A percentile compares a stretch with the other conserved stretches of the same genome.
Conservation (phyloP, 1,140 invertebrate species). For the Zaprionus kolodkinae region DNA sequence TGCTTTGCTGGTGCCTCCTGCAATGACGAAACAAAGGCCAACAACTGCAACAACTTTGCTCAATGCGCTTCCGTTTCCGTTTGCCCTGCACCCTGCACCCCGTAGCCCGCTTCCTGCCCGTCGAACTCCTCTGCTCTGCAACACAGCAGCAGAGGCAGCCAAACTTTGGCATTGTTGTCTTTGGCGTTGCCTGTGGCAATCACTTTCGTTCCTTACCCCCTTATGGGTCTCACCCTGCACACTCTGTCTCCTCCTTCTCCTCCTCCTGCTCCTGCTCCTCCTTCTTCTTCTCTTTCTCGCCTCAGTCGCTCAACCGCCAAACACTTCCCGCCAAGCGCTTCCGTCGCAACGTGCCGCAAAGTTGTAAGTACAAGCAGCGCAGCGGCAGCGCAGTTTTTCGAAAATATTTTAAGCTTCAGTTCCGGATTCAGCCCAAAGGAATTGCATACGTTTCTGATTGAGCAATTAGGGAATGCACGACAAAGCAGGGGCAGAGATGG, state of each 20-base stretch:
- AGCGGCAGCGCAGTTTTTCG: conserved; percentile 58
- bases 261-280: neutral
- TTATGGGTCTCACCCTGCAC: neutral
- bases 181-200: conserved; percentile 76
- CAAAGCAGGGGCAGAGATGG: neutral
- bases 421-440: conserved; percentile 67
- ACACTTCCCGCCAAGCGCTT: conserved; percentile 64
- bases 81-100: conserved; percentile 11
- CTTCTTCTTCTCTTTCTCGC: conserved; percentile 6
- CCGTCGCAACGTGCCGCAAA: conserved; percentile 44
- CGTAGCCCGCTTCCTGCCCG: neutral
- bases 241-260: neutral
- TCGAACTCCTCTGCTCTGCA: neutral
- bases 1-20: conserved; percentile 63
- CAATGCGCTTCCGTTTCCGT: conserved; percentile 81
- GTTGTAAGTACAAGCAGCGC: conserved; percentile 46
- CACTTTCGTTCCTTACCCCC: conserved; percentile 61
- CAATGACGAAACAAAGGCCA: conserved; percentile 74
- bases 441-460: conserved; percentile 80
- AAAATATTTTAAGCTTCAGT: conserved; percentile 65
- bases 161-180: conserved; percentile 80
- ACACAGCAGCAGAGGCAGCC: conserved; percentile 36
- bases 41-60: conserved; percentile 80
- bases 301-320: conserved; percentile 60
- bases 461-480: conserved; percentile 70